Conservation (phyloP, 2,888 invertebrate genomes). For the Tenthredo distinguenda region DNA sequence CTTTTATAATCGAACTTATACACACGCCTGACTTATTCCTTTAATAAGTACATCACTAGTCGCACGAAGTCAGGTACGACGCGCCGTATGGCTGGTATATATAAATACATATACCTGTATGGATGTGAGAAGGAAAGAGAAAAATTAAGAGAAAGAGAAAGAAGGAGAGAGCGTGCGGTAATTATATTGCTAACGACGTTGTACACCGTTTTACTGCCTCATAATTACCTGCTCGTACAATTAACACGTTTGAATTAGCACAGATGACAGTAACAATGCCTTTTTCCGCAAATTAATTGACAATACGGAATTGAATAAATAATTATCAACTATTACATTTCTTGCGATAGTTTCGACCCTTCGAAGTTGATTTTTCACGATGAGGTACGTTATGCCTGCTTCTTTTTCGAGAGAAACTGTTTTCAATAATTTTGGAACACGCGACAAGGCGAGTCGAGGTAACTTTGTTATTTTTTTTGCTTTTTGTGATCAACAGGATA, state of each 20-base stretch:
- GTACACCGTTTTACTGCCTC: constrained; percentile 47
- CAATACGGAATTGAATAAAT: neutral
- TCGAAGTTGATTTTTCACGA: no score
- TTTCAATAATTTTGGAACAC: neutral
- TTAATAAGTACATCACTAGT: neutral
- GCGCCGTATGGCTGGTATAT: neutral
- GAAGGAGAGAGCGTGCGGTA: neutral
- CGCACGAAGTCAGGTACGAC: neutral
- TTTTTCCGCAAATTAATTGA: constrained; percentile 4
- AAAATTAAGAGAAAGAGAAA: constrained; percentile 2
- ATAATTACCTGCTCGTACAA: constrained; percentile 45
- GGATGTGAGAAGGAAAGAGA: neutral
- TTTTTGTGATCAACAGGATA: neutral
- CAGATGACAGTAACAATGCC: constrained; percentile 7
- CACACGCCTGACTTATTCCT: neutral
- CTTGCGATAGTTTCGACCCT: no score
- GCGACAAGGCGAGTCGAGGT: neutral
- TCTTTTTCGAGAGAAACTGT: neutral
- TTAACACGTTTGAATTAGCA: constrained; percentile 48
- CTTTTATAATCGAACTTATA: neutral
- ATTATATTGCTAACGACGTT: constrained; percentile 47
- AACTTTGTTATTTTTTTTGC: neutral
- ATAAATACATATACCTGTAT: neutral
- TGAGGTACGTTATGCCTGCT: no score
- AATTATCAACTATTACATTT: neutral